Conservation (phyloP, 2,113 vertebrate genomes). For the Lagenorhynchus albirostris region DNA sequence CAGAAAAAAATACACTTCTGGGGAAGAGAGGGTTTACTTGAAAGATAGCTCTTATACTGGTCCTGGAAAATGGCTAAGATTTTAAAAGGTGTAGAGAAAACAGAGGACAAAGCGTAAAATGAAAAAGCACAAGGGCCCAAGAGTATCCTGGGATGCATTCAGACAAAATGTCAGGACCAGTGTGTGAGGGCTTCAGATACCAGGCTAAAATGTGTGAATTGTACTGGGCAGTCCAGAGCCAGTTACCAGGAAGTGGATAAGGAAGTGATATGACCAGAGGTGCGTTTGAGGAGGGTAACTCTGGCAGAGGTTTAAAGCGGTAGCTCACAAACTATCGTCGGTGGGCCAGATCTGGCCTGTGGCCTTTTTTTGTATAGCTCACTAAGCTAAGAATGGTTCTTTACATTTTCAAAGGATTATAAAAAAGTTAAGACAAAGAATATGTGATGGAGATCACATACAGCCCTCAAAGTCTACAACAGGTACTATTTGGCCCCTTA, state of each 20-base stretch:
- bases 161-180: neutral
- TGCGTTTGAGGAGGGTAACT: neutral
- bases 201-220: neutral
- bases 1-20: neutral
- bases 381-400: neutral
- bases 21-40: neutral
- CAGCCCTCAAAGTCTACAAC: neutral
- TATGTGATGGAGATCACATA: neutral
- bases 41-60: neutral
- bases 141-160: neutral
- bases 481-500: neutral
- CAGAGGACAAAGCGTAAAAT: neutral
- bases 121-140: neutral
- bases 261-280: neutral
- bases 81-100: neutral
- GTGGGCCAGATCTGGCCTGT: neutral
- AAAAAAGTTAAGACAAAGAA: neutral
- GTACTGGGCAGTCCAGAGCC: neutral
- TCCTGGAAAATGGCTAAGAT: neutral
- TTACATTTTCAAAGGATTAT: neutral
- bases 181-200: neutral
- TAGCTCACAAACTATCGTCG: neutral
- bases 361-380: neutral
- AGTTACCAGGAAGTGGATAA: neutral
- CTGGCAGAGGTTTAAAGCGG: neutral